phyloP scores from a whole-genome alignment of 2,113 vertebrate genomes.

The Hemicordylus capensis region DNA sequence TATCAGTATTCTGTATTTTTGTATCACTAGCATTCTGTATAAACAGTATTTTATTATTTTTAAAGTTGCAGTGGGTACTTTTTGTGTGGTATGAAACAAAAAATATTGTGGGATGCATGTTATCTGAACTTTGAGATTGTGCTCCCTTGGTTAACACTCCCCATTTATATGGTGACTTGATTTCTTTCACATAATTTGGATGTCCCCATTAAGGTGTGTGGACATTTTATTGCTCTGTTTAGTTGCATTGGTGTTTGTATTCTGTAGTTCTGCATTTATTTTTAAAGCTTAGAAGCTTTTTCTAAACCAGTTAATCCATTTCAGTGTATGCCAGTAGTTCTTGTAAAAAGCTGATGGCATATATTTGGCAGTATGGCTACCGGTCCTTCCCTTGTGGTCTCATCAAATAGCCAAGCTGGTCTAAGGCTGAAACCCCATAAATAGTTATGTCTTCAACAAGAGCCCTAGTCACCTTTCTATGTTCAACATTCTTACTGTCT shows the following conservation, averaged over 20 bases:
- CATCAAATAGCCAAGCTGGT: background rate
- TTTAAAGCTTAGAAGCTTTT: too few species aligned
- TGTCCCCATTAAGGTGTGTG: background rate
- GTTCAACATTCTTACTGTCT: too few species aligned
- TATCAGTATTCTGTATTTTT: too few species aligned
- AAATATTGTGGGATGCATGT: background rate
- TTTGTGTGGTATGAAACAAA: background rate
- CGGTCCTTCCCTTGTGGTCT: background rate
- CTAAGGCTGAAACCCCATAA: background rate
- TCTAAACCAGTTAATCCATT: too few species aligned
- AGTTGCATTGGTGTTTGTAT: background rate
- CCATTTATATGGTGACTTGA: background rate
- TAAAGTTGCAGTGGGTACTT: background rate
- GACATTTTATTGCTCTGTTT: background rate
- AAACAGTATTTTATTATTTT: background rate
- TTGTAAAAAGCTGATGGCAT: background rate
- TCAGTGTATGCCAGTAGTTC: too few species aligned
- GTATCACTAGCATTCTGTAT: too few species aligned
- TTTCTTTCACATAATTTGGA: background rate
- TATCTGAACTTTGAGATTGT: background rate
- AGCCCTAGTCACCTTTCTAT: too few species aligned
- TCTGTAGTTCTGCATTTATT: background rate
- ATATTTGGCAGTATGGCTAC: background rate
- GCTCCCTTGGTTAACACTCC: background rate
- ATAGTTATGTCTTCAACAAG: background rate